Base-by-base conservation (phyloP, 2,113 vertebrate genomes). In the Hypocryptadius cinnamomeus region DNA sequence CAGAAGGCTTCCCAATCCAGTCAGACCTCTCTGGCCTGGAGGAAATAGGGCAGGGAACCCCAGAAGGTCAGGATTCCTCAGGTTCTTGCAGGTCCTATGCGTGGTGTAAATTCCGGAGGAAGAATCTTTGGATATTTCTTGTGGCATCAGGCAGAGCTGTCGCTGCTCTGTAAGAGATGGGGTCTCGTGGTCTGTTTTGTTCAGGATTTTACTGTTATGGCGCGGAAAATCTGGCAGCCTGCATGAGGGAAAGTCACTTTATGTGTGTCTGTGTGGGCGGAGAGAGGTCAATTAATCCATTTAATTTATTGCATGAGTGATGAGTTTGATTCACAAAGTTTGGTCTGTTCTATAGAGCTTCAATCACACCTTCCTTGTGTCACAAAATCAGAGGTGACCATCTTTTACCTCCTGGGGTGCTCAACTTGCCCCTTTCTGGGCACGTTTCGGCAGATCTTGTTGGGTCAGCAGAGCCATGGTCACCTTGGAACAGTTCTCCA, bases 291-390 rank as follows among this genome's bases (percentile, higher is more conserved):
- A 7, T 24, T 14, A 23, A 78, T 27, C 14, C 9, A 11, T 69
- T 57, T 17, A 48, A 66, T 6, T 15, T 3, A 3, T 22, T 45
- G 3, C 7, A 3, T 2, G 15, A 47, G 33, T 9, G 63, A 40
- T 11, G 31, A 11, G 65, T 48, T n/a, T 40, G 31, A 31, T 45
- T 24, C 37, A 10, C 27, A 19, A 13, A 33, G 15, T 3, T n/a
- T 25, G 17, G 1, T 4, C 44, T 9, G 18, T 14, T 30, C 47
- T 42, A 0, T 0, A 30, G 27, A 50, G 53, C 9, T n/a, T 40
- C 13, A 37, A 16, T 3, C 44, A 16, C 27, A 31, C 39, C 39
- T 53, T 44, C 33, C 15, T 7, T 21, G 5, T 4, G 10, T 45
- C 51, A 35, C 3, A 2, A 13, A 37, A 45, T 10, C 16, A 61